Evolutionary conservation across 2,113 vertebrate genomes (phyloP), one percentile per base, ranked within the genome.

Genomic region (Microcebus jonahi): DNA sequence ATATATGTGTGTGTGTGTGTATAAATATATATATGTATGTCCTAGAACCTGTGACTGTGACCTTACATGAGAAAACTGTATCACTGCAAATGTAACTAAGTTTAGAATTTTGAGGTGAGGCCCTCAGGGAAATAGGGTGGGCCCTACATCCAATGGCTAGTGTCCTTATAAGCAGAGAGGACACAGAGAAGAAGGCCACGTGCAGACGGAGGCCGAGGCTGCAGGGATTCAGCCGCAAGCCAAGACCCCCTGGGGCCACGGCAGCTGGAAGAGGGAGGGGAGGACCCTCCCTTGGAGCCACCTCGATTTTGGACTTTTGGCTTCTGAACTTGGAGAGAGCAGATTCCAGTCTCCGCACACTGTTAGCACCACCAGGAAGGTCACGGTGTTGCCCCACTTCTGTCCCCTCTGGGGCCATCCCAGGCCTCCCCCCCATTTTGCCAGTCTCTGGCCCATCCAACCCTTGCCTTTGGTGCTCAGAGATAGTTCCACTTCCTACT

Each of bases 211-310:
- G n/a, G 12, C 17, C 18, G 25, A 55, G 45, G 23, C 0, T 8
- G 14, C 17, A 50, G 21, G 8, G 77, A 70, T 2, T 7, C 0
- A 1, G 4, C 23, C 48, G 23, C 1, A 4, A 42, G 77, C 21
- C 27, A 39, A 18, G n/a, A n/a, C 4, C 3, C 10, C 1, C 34
- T 0, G 8, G 85, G 45, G 45, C 45, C 7, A 45, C 45, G 10
- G 48, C 14, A 70, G 39, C 85, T 59, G 17, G 12, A 42, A 57
- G 13, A 53, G 39, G 20, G 6, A 31, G 68, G 31, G 1, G 8
- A 21, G 18, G 39, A 6, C 1, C 39, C 27, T n/a, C 25, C 63
- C 8, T 3, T 0, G 6, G 17, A 65, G 34, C 3, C 34, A 17
- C 31, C 75, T 23, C 14, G 29, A 34, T 14, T 29, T 57, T 55